Base-by-base conservation (phyloP, 2,113 vertebrate species). In the Tonatia bakeri region DNA sequence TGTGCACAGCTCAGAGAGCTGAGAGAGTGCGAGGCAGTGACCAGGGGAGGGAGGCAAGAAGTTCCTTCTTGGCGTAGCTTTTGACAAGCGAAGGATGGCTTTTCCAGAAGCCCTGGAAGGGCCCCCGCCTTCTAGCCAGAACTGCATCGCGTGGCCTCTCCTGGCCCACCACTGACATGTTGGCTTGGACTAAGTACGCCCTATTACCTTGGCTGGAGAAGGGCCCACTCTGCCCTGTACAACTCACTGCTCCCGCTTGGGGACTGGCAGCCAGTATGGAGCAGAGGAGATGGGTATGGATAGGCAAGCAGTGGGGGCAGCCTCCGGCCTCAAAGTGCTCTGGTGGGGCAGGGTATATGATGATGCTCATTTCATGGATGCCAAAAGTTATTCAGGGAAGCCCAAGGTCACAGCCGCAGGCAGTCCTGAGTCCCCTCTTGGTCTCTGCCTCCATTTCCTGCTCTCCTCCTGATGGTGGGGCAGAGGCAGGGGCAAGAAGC, bases 281-380 rank as follows among this genome's bases (percentile, higher is more conserved):
- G 15, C 50, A 87, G 47, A 64, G 20, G 52, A 61, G 7, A 47
- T 8, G 7, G 65, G 14, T 6, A n/a, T 1, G 16, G 54, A 1
- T 4, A 6, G 15, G 1, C 24, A 22, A 31, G 16, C 3, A 5
- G 15, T 1, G 20, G 54, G 77, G 8, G 43, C 2, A 8, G 79
- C 77, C 36, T 50, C 75, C 45, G 75, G 47, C 45, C 54, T 73
- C 73, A 10, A 26, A 59, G 65, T 5, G 47, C 47, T 40, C 19
- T 0, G 0, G 5, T 33, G 61, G 64, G 45, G 45, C 33, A 40
- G 19, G 52, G 1, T 7, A 0, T 4, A 7, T 2, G 26, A 5
- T 8, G 38, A 59, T 26, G 59, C 33, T 43, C 16, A 59, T 69
- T 43, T 88, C 67, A 16, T 5, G 4, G 6, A 38, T 15, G 79